A percentile compares a stretch with the other conserved stretches of the same genome.
These are phyloP conservation scores for Andrena cerasifolii DNA, from an alignment of 1,140 invertebrate genomes.

Conservation along the genomic window DNA sequence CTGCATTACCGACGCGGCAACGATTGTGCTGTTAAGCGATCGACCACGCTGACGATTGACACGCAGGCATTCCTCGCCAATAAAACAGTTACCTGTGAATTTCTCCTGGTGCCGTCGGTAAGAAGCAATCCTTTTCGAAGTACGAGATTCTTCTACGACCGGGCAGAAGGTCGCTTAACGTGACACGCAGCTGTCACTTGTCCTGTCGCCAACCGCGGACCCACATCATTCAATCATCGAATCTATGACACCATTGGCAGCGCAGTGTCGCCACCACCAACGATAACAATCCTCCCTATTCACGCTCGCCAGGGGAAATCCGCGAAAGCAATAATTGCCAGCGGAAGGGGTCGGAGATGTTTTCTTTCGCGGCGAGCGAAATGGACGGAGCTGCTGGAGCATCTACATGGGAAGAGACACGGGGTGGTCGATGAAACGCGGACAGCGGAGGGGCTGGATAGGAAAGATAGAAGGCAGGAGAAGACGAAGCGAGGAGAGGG, in stretches of 20 bases:
- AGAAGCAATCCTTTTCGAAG: no score
- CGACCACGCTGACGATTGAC: no score
- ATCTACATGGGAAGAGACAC: constrained; percentile 36
- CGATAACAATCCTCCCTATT: constrained; percentile 25
- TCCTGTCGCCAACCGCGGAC: no score
- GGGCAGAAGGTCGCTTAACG: no score
- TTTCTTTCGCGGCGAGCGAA: constrained; percentile 75
- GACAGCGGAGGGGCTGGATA: background rate
- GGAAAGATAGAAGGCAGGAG: background rate
- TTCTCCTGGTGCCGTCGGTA: no score
- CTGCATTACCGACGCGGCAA: background rate
- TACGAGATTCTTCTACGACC: no score
- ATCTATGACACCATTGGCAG: no score
- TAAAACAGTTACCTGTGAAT: no score
- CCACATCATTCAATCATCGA: no score
- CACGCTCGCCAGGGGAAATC: constrained; percentile 60
- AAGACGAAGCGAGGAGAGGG: background rate
- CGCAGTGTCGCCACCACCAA: background rate
- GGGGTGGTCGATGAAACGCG: background rate
- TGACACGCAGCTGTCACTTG: no score
- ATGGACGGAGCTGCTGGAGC: constrained; percentile 67
- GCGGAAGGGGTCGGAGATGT: constrained; percentile 63
- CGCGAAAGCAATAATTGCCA: constrained; percentile 72
- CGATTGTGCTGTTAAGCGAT: no score
- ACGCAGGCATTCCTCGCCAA: no score